Evolutionary conservation across 2,888 invertebrate species (phyloP), one percentile per base, ranked within the genome.

Genomic region (Apocheima hispidaria): DNA sequence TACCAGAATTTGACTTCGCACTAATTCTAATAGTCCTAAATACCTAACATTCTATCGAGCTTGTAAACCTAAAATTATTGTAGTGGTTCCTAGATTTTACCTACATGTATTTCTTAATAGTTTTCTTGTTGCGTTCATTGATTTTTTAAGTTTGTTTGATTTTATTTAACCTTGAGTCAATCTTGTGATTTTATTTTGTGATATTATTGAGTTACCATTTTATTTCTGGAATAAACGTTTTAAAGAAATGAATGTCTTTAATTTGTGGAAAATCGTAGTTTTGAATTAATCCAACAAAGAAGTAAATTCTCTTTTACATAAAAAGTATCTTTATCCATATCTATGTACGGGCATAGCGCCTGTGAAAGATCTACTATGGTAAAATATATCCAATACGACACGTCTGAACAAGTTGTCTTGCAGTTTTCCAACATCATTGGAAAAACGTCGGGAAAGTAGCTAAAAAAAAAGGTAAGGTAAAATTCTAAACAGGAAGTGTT

Each of bases 171-270:
- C 68, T 71, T 64, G 68, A 62, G 59, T 66, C 71, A 20, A 36
- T 10, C 10, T 74, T 73, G 69, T 70, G 54, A 64, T 71, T 71
- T 72, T 51, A 56, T 71, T 73, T 78, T 70, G 69, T 77, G 78
- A 73, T 75, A 50, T 71, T 82, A 75, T 79, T 84, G 68, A 80
- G 84, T 86, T 87, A 86, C 80, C 81, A 67, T 38, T 62, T 26
- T 30, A 68, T 68, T 71, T 74, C 69, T 59, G 46, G 68, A 77
- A 71, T 73, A 74, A 75, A 35, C 43, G 61, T 68, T 70, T 70
- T 18, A 6, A 41, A 44, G 5, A 46, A 72, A 71, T 48, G 50
- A 30, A 9, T 57, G 9, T 7, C 18, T 21, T 18, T 51, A 12
- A 69, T 73, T 72, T 63, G 9, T 26, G 28, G 2, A 18, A 4